Percentiles rank a stretch among this genome's conserved stretches.
Evolutionary conservation across 1,140 invertebrate genomes (phyloP).

Genomic region (Onthophagus taurus): DNA sequence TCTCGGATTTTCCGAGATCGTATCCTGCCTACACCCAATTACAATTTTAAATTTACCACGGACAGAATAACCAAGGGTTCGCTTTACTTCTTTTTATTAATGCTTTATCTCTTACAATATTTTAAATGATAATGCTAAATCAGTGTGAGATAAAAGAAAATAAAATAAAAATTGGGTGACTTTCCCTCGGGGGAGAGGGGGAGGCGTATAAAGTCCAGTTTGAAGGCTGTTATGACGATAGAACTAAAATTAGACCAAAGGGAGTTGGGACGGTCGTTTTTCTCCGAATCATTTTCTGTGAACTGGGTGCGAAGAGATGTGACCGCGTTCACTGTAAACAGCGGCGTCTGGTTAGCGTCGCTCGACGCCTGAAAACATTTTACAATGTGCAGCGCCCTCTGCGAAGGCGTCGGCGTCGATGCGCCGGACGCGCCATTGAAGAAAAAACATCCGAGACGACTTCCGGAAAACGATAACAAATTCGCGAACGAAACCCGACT

Average conservation of each 20-base stretch:
- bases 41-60: no score
- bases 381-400: neutral
- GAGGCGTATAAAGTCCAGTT: no score
- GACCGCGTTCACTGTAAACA: conserved; percentile 23
- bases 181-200: no score
- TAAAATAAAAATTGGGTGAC: no score
- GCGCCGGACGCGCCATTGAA: neutral
- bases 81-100: no score
- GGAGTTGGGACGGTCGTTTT: conserved; percentile 17
- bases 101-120: no score
- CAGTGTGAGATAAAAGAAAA: no score
- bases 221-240: conserved; percentile 25
- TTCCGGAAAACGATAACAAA: neutral
- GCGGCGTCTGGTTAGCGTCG: conserved; percentile 15
- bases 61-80: no score
- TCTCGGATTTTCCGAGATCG: conserved; percentile 2
- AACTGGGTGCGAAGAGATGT: conserved; percentile 26
- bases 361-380: conserved; percentile 14
- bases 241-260: conserved; percentile 23
- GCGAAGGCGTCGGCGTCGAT: neutral
- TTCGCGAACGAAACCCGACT: no score
- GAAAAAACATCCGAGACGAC: conserved; percentile 1
- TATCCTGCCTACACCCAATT: no score
- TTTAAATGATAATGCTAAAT: no score
- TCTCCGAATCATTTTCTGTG: conserved; percentile 23